Percentiles rank a stretch among this genome's conserved stretches.
Evolutionary conservation across 2,113 vertebrate genomes (phyloP).

Genomic region (Callionymus lyra): DNA sequence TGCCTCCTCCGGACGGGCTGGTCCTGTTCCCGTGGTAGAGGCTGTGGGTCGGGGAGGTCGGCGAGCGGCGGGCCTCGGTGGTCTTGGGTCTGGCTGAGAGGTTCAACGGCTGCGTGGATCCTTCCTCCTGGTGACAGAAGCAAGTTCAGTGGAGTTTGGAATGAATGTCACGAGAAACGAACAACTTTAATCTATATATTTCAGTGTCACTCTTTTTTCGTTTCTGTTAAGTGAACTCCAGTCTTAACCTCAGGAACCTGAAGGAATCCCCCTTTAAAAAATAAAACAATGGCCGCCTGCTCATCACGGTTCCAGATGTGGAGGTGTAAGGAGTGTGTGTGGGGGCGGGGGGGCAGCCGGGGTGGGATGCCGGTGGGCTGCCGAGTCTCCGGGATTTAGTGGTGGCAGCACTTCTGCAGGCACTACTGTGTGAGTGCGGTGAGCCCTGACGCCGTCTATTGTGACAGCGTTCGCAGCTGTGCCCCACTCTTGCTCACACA

Average conservation of each 20-base stretch:
- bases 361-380: conserved; percentile 10
- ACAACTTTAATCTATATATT: too few relatives aligned
- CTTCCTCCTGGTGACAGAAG: conserved; percentile 67
- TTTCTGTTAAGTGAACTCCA: too few relatives aligned
- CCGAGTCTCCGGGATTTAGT: conserved; percentile 2
- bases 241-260: too few relatives aligned
- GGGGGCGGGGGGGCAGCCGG: conserved; percentile 1
- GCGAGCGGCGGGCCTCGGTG: conserved; percentile 76
- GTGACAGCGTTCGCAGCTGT: conserved; percentile 53
- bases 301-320: too few relatives aligned
- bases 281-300: too few relatives aligned
- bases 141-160: too few relatives aligned
- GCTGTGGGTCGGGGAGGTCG: conserved; percentile 79
- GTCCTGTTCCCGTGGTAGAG: conserved; percentile 78
- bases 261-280: too few relatives aligned
- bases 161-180: too few relatives aligned
- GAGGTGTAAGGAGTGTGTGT: background rate
- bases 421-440: conserved; percentile 44
- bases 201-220: too few relatives aligned
- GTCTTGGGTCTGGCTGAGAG: conserved; percentile 89
- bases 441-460: conserved; percentile 51
- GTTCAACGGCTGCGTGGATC: conserved; percentile 87
- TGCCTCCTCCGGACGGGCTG: conserved; percentile 75
- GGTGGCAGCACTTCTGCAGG: conserved; percentile 12
- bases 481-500: conserved; percentile 37